Evolutionary conservation across 2,797 vertebrate species (phyloP).

Genomic region (Enteromius unitaeniatus): DNA sequence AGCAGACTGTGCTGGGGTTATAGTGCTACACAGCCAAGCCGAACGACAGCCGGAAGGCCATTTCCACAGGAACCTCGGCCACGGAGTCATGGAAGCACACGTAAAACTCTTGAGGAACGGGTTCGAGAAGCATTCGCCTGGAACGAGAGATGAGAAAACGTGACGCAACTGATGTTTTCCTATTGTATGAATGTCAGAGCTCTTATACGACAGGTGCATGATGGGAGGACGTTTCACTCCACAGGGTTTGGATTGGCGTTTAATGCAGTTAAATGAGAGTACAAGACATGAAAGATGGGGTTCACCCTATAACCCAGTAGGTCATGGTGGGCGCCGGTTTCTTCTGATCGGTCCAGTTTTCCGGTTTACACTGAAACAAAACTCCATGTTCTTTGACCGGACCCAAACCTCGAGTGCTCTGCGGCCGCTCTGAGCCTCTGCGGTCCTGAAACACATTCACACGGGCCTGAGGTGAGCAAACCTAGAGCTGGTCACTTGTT

Average conservation of each 20-base stretch:
- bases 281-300: too few species aligned
- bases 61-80: constrained; percentile 89
- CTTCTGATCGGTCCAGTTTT: constrained; percentile 91
- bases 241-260: too few species aligned
- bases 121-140: constrained; percentile 91
- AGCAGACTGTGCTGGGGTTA: background rate
- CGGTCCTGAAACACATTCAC: constrained; percentile 66
- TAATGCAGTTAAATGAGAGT: background rate
- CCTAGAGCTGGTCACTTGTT: background rate
- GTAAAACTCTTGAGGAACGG: constrained; percentile 92
- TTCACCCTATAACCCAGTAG: constrained; percentile 97
- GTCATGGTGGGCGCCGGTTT: constrained; percentile 89
- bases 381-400: constrained; percentile 91
- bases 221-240: background rate
- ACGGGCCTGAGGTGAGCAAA: background rate
- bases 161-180: background rate
- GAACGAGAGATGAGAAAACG: background rate
- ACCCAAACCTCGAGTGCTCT: constrained; percentile 73
- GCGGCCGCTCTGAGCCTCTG: constrained; percentile 66
- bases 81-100: constrained; percentile 98
- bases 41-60: constrained; percentile 95
- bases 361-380: constrained; percentile 92
- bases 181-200: background rate
- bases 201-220: background rate
- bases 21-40: constrained; percentile 82